These are phyloP conservation scores for Gonioctena quinquepunctata DNA, from an alignment of 1,140 invertebrate genomes.

Conservation along the genomic window DNA sequence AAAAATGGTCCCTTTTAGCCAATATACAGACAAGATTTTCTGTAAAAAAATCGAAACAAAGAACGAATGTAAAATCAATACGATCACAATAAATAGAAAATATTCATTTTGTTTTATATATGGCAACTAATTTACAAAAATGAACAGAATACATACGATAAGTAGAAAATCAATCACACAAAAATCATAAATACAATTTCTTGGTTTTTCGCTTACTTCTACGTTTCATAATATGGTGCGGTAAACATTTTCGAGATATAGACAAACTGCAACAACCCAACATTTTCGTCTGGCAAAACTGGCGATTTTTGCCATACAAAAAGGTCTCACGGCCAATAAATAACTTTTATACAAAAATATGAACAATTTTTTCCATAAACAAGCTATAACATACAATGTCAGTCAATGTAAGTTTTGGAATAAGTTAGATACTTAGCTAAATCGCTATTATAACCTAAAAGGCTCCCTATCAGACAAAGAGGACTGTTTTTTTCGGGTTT, in stretches of 20 bases:
- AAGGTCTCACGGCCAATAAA: constrained; percentile 32
- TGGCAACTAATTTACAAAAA: constrained; percentile 32
- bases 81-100: constrained; percentile 34
- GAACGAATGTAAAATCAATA: constrained; percentile 19
- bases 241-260: constrained; percentile 27
- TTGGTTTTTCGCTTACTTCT: neutral
- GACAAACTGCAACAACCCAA: constrained; percentile 14
- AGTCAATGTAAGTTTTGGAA: constrained; percentile 50
- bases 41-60: constrained; percentile 31
- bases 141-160: neutral
- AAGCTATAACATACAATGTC: constrained; percentile 48
- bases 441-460: constrained; percentile 67
- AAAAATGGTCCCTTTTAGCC: constrained; percentile 48
- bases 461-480: constrained; percentile 64
- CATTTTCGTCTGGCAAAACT: constrained; percentile 33
- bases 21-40: constrained; percentile 34
- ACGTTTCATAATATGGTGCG: constrained; percentile 12
- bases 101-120: constrained; percentile 39
- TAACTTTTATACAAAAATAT: constrained; percentile 53
- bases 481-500: constrained; percentile 62
- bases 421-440: constrained; percentile 42
- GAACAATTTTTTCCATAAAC: constrained; percentile 47
- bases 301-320: constrained; percentile 30
- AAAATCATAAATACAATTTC: neutral
- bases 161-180: neutral